Conservation (phyloP, 2,797 vertebrate genomes). For the Trematomus bernacchii region DNA sequence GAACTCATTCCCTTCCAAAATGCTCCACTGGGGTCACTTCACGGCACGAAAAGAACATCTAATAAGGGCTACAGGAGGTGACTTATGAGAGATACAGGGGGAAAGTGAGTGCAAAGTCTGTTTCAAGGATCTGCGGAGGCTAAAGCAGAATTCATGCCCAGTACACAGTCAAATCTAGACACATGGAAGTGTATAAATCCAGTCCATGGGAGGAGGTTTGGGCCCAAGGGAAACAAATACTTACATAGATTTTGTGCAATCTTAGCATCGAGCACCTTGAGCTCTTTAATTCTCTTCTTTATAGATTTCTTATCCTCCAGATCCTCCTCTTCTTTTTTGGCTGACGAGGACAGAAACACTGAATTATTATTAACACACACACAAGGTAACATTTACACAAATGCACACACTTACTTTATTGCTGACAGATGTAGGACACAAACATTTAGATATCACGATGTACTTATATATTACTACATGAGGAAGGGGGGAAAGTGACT, state of each 20-base stretch:
- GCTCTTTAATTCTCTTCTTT: constrained; percentile 95
- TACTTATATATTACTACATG: neutral
- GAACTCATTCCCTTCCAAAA: neutral
- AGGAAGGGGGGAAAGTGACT: neutral
- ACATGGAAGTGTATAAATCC: constrained; percentile 12
- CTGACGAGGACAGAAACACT: constrained; percentile 80
- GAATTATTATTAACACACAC: constrained; percentile 35
- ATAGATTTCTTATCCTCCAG: constrained; percentile 91
- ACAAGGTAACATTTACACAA: constrained; percentile 21
- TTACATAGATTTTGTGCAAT: constrained; percentile 98
- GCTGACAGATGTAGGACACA: constrained; percentile 22
- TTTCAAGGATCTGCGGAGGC: neutral
- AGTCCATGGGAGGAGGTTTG: constrained; percentile 1
- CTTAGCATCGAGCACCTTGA: constrained; percentile 96
- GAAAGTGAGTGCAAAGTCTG: neutral
- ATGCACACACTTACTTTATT: neutral
- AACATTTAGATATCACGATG: constrained; percentile 4
- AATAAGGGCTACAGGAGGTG: neutral
- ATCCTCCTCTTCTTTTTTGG: constrained; percentile 90
- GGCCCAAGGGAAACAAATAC: constrained; percentile 72
- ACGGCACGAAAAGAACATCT: neutral
- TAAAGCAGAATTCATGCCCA: neutral
- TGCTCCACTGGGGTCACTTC: neutral
- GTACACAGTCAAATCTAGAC: neutral
- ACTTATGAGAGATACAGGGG: neutral